phyloP scores from a whole-genome alignment of 2,113 vertebrate genomes.

The Vulpes ferrilata region DNA sequence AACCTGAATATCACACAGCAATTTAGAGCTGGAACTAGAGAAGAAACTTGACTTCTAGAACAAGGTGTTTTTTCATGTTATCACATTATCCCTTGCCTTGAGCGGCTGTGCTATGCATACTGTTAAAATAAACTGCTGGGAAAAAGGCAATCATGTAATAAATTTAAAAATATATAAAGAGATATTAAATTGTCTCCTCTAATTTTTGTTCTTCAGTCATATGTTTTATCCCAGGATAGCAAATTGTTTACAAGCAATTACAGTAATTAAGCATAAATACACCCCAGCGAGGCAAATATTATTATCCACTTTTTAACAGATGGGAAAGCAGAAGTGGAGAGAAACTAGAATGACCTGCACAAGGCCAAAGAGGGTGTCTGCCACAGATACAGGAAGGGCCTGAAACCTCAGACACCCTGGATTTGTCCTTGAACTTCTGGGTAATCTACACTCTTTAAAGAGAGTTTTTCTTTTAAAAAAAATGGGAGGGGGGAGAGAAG shows the following conservation, averaged over 20 bases:
- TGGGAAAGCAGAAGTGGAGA: conserved; percentile 81
- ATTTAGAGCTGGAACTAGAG: not conserved
- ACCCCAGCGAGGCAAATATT: conserved; percentile 83
- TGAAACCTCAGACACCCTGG: not conserved
- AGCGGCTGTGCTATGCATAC: not conserved
- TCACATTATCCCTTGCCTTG: not conserved
- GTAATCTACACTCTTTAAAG: not conserved
- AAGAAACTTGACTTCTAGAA: not conserved
- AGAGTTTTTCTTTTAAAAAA: not conserved
- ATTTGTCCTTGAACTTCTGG: not conserved
- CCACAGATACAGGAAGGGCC: not conserved
- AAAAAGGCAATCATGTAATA: conserved; percentile 64
- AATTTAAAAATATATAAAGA: conserved; percentile 74
- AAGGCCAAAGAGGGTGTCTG: conserved; percentile 77
- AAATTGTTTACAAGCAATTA: conserved; percentile 86
- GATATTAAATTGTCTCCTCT: conserved; percentile 81
- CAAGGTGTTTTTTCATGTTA: not conserved
- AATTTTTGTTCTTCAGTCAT: conserved; percentile 81
- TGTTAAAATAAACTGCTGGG: conserved; percentile 52
- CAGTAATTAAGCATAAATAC: conserved; percentile 84
- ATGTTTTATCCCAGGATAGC: conserved; percentile 81
- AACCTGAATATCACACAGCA: not conserved
- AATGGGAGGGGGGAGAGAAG: not conserved
- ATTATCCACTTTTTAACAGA: conserved; percentile 84
- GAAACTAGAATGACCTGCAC: conserved; percentile 76